Conservation (phyloP, 2,797 vertebrate genomes). For the Coluber constrictor region DNA sequence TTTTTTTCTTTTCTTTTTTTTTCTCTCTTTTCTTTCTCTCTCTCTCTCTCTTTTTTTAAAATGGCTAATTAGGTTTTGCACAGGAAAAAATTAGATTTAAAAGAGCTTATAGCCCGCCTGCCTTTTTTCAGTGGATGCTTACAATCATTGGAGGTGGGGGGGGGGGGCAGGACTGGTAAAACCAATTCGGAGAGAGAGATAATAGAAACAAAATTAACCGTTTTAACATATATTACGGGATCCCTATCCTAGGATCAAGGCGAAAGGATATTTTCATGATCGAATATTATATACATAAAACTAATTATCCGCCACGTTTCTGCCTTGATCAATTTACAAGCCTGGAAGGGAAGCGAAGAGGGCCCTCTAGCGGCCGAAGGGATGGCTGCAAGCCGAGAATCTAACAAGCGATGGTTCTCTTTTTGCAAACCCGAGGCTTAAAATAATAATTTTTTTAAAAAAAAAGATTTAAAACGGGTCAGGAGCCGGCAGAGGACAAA, state of each 20-base stretch:
- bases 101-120: slow-evolving; percentile 89
- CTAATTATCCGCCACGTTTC: slow-evolving; percentile 81
- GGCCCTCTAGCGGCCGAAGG: slow-evolving; percentile 63
- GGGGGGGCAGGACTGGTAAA: slow-evolving; percentile 76
- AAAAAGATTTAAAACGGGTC: not conserved
- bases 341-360: slow-evolving; percentile 40
- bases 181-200: slow-evolving; percentile 83
- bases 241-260: slow-evolving; percentile 85
- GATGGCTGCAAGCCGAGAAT: not conserved
- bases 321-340: slow-evolving; percentile 76
- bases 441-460: too few relatives aligned
- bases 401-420: not conserved
- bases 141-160: slow-evolving; percentile 78
- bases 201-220: slow-evolving; percentile 82
- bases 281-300: slow-evolving; percentile 87
- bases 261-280: slow-evolving; percentile 82
- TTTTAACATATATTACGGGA: slow-evolving; percentile 83
- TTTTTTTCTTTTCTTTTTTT: slow-evolving; percentile 31
- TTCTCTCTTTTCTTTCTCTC: too few relatives aligned
- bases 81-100: slow-evolving; percentile 99
- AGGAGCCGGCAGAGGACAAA: rapidly evolving
- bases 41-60: slow-evolving; percentile 72
- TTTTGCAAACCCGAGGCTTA: not conserved
- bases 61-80: slow-evolving; percentile 99
- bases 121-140: slow-evolving; percentile 98